A percentile compares a stretch with the other conserved stretches of the same genome.
These are phyloP conservation scores for Incurvaria masculella DNA, from an alignment of 2,888 invertebrate genomes.

Conservation along the genomic window DNA sequence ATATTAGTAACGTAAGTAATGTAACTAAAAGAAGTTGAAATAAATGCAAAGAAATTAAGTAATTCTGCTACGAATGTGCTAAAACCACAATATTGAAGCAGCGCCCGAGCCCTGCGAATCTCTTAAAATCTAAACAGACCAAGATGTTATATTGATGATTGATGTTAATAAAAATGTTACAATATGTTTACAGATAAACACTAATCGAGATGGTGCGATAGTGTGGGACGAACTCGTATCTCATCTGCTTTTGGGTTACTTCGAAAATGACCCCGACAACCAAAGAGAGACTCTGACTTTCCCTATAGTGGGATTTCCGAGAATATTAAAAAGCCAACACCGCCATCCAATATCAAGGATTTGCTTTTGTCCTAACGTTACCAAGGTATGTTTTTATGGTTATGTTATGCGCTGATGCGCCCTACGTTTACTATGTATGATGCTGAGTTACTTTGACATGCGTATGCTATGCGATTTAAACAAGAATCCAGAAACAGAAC, in stretches of 20 bases:
- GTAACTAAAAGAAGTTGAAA: too few relatives aligned
- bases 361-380: conserved; percentile 59
- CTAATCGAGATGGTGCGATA: conserved; percentile 51
- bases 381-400: conserved; percentile 34
- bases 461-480: not conserved
- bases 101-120: not conserved
- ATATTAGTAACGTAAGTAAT: too few relatives aligned
- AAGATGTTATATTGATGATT: not conserved
- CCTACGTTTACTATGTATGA: too few relatives aligned
- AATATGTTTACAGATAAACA: conserved; percentile 46
- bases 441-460: conserved; percentile 1
- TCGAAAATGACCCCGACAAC: conserved; percentile 60
- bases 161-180: not conserved
- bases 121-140: not conserved
- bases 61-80: too few relatives aligned
- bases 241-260: conserved; percentile 70
- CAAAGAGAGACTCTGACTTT: conserved; percentile 60
- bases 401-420: too few relatives aligned
- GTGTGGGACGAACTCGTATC: conserved; percentile 79
- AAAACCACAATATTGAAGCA: too few relatives aligned
- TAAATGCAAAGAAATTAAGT: too few relatives aligned
- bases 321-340: conserved; percentile 62
- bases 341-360: conserved; percentile 65
- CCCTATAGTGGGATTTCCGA: conserved; percentile 60
- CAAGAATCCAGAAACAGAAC: conserved; percentile 4